These are phyloP conservation scores for Cyclargus thomasi DNA, from an alignment of 1,140 invertebrate species.

Conservation along the genomic window DNA sequence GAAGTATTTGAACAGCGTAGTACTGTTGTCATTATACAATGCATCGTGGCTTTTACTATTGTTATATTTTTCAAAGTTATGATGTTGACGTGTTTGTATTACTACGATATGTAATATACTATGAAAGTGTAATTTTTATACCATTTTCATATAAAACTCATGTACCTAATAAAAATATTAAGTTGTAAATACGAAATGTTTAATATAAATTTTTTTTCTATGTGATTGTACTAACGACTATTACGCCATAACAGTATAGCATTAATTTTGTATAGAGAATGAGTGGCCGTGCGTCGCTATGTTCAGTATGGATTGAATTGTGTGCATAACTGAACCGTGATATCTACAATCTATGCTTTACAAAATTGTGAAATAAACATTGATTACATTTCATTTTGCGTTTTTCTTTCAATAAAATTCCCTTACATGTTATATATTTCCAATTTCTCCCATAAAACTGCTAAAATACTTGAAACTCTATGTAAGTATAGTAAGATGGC, in stretches of 20 bases:
- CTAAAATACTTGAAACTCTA: too few species aligned
- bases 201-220: constrained; percentile 73
- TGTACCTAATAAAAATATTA: constrained; percentile 71
- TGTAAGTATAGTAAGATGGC: too few species aligned
- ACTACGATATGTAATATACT: constrained; percentile 65
- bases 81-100: constrained; percentile 69
- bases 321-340: constrained; percentile 73
- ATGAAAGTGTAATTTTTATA: constrained; percentile 74
- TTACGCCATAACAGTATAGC: constrained; percentile 60
- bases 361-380: constrained; percentile 72
- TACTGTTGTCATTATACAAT: constrained; percentile 57
- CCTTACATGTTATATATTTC: too few species aligned
- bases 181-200: constrained; percentile 70
- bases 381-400: constrained; percentile 53
- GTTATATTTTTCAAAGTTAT: constrained; percentile 72
- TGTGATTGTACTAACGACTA: constrained; percentile 69
- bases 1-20: constrained; percentile 47
- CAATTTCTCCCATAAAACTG: too few species aligned
- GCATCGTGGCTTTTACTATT: constrained; percentile 68
- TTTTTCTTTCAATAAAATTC: constrained; percentile 16
- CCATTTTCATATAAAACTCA: constrained; percentile 73
- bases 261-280: constrained; percentile 71
- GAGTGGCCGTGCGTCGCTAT: constrained; percentile 53
- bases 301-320: constrained; percentile 68
- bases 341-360: constrained; percentile 75